Conservation (phyloP, 2,888 invertebrate species). For the Eristalis tenax region DNA sequence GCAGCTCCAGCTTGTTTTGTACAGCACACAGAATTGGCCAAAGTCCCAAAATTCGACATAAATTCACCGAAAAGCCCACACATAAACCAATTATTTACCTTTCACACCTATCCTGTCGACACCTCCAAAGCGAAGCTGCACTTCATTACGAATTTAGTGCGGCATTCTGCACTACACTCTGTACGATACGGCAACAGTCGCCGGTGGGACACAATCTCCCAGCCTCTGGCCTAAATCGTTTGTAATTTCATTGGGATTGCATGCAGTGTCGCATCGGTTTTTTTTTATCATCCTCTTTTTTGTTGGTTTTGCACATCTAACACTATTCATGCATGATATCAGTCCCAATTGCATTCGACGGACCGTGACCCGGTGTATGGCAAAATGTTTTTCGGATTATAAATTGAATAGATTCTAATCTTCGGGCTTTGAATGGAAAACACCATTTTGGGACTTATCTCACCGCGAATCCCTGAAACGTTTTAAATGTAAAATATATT, state of each 20-base stretch:
- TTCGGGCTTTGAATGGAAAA: conserved; percentile 51
- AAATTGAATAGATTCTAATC: conserved; percentile 71
- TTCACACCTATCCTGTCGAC: conserved; percentile 44
- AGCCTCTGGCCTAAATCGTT: conserved; percentile 1
- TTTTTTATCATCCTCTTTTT: neutral
- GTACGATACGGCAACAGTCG: neutral
- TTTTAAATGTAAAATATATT: conserved; percentile 69
- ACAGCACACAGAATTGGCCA: neutral
- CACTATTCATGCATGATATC: neutral
- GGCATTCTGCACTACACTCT: neutral
- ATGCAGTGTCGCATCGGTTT: neutral
- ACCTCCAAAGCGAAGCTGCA: conserved; percentile 8
- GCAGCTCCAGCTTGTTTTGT: neutral
- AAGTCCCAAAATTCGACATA: neutral
- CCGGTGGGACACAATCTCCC: conserved; percentile 8
- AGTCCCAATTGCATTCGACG: conserved; percentile 13
- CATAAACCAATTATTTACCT: conserved; percentile 53
- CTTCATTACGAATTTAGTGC: conserved; percentile 64
- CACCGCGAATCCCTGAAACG: conserved; percentile 50
- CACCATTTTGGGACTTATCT: conserved; percentile 62
- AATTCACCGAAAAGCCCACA: neutral
- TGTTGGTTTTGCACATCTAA: too few relatives aligned
- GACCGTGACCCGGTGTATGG: conserved; percentile 22
- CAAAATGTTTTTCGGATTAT: conserved; percentile 51
- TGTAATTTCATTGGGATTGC: conserved; percentile 48